These are phyloP conservation scores for Tursiops truncatus DNA, from an alignment of 2,113 vertebrate genomes.

Conservation along the genomic window DNA sequence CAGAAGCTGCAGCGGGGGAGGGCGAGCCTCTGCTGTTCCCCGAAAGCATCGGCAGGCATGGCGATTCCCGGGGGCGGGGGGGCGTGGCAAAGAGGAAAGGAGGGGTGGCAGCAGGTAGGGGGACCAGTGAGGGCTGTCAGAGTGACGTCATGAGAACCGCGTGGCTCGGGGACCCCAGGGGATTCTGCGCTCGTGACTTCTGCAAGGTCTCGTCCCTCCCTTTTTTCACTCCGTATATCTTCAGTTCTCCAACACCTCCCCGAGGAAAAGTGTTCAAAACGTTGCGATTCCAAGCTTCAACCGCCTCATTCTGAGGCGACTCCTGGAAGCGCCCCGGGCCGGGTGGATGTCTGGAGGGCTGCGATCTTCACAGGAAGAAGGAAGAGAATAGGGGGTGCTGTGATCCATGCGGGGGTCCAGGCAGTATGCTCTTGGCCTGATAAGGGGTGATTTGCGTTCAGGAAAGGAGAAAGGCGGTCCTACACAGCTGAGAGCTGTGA, in stretches of 20 bases:
- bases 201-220: no score
- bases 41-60: no score
- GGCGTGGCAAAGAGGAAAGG: neutral
- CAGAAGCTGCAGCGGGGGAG: neutral
- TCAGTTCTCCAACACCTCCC: neutral
- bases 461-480: neutral
- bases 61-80: fast-evolving
- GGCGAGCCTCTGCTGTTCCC: neutral
- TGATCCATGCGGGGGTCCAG: fast-evolving
- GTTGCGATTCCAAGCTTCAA: no score
- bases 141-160: neutral
- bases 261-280: neutral
- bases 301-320: neutral
- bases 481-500: fast-evolving
- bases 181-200: neutral
- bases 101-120: neutral
- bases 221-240: fast-evolving
- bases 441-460: neutral
- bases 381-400: neutral
- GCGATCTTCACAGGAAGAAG: neutral
- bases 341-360: neutral
- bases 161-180: neutral
- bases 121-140: fast-evolving
- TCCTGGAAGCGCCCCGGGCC: neutral
- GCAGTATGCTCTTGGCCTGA: neutral